A percentile compares a stretch with the other conserved stretches of the same genome.
These are phyloP conservation scores for Camponotus vicinus DNA, from an alignment of 1,140 invertebrate genomes.

Conservation along the genomic window DNA sequence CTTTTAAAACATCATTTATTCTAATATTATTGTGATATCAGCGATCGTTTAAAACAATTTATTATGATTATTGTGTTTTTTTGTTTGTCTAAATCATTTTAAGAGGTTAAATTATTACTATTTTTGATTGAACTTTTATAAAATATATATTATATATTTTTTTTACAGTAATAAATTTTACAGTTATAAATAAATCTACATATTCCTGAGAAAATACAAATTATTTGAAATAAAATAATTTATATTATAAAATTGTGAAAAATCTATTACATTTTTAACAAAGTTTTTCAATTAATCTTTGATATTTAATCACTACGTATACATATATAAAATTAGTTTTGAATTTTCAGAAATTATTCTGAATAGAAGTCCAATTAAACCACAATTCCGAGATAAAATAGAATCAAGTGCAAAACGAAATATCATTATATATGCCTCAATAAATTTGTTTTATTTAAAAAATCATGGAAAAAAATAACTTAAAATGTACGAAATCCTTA, in stretches of 20 bases:
- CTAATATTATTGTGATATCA: not conserved
- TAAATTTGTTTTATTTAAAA: not conserved
- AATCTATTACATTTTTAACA: not conserved
- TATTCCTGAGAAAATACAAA: not conserved
- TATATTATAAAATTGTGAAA: not conserved
- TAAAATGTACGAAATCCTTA: not conserved
- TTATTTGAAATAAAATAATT: conserved; percentile 9
- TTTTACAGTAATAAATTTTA: not conserved
- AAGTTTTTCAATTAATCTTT: conserved; percentile 6
- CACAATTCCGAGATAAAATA: not conserved
- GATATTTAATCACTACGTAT: not conserved
- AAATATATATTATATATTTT: not conserved
- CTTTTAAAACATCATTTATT: not conserved
- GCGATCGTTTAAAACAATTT: not conserved
- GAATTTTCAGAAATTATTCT: too few species aligned
- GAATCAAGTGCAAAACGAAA: not conserved
- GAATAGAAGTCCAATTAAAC: not conserved
- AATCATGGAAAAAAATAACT: too few species aligned
- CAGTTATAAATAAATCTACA: conserved; percentile 5
- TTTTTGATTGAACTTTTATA: not conserved
- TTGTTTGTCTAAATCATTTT: not conserved
- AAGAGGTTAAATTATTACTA: conserved; percentile 6
- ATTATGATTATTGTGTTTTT: not conserved
- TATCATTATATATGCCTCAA: not conserved
- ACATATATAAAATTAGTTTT: too few species aligned